Evolutionary conservation across 2,797 vertebrate species (phyloP).

Genomic region (Hemitrygon akajei): DNA sequence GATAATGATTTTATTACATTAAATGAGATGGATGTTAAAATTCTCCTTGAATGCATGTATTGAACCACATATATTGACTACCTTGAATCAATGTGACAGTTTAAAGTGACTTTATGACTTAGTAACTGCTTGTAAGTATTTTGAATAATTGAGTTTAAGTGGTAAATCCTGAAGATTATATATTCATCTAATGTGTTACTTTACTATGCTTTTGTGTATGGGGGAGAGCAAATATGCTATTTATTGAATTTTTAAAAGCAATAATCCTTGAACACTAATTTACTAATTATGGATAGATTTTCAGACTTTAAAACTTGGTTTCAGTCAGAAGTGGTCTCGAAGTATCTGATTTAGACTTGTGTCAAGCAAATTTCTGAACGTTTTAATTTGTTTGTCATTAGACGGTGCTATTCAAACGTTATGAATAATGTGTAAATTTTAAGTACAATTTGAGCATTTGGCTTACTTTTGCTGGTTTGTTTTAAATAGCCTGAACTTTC

Average conservation of each 20-base stretch:
- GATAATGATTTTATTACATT: background rate
- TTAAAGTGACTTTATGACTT: background rate
- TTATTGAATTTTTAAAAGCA: background rate
- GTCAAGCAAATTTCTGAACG: background rate
- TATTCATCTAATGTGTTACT: background rate
- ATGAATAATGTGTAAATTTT: background rate
- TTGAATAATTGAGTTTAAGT: background rate
- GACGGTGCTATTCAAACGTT: background rate
- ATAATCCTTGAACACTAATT: background rate
- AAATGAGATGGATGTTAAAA: background rate
- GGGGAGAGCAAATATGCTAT: too few relatives aligned
- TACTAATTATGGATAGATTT: background rate
- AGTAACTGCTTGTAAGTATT: background rate
- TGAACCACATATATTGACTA: background rate
- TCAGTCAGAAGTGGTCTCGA: too few relatives aligned
- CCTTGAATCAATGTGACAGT: background rate
- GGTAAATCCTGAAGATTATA: background rate
- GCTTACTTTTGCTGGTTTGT: background rate
- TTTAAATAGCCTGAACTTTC: background rate
- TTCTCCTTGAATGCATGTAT: background rate
- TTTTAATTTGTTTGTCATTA: background rate
- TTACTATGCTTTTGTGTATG: background rate
- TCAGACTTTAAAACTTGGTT: background rate
- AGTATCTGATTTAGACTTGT: background rate
- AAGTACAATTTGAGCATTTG: background rate